Base-by-base conservation (phyloP, 2,797 vertebrate genomes). In the Myotis daubentonii region DNA sequence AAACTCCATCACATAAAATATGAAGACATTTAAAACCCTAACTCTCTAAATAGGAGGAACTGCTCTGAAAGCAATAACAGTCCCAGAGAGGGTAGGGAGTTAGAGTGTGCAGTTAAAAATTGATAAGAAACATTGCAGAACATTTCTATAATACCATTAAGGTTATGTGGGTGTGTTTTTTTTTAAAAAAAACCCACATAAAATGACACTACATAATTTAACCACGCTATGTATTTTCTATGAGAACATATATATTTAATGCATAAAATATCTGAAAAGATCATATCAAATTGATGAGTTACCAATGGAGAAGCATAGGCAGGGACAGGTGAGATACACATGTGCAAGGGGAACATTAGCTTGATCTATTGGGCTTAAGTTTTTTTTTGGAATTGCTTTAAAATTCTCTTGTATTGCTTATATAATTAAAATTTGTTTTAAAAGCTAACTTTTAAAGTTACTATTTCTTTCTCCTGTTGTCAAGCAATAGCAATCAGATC, bases 251-350 rank as follows among this genome's bases (percentile, higher is more conserved):
- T 4, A 41, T 6, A 2, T 23, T 4, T 60, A 62, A 33, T 16
- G 30, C 2, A 33, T 12, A 8, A 30, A 70, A 78, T 53, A 25
- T 22, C 30, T 2, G 30, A 36, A 71, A 30, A 75, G n/a, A 23
- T 16, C 41, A 3, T 9, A 23, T 10, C 16, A 23, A 3, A 9
- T 0, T 19, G 57, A 36, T 5, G 62, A 25, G 33, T 38, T n/a
- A 38, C 25, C 25, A 20, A 2, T 5, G 4, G n/a, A 68, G 12
- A 72, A 44, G 76, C 16, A 33, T 66, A 36, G 28, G 8, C 44
- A 65, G 76, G 33, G 8, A 2, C 5, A 3, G 2, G 49, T 9
- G 47, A 57, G 47, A 22, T 6, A 6, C 0, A 2, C 0, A 1
- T 20, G 19, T 20, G 12, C 17, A 19, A 78, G 57, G 30, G 30